Evolutionary conservation across 2,113 vertebrate genomes (phyloP).

Genomic region (Chascanopsetta lugubris): DNA sequence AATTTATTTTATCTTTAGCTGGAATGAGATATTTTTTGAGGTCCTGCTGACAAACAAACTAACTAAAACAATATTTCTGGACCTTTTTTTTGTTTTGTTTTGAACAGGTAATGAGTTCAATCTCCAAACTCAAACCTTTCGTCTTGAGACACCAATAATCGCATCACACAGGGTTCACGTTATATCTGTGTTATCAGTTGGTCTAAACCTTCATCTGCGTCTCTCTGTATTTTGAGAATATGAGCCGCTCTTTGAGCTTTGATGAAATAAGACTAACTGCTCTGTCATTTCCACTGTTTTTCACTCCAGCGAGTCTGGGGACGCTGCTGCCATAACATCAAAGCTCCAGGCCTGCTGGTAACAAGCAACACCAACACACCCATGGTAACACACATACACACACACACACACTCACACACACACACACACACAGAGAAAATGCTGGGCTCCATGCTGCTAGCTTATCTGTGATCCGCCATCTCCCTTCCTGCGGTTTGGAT

Average conservation of each 20-base stretch:
- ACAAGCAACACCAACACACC: slow-evolving; percentile 52
- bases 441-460: slow-evolving; percentile 60
- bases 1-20: no score
- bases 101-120: no score
- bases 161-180: slow-evolving; percentile 31
- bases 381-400: slow-evolving; percentile 49
- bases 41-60: no score
- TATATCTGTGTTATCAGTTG: slow-evolving; percentile 8
- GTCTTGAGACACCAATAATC: neutral
- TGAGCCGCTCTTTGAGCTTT: slow-evolving; percentile 30
- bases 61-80: no score
- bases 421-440: slow-evolving; percentile 44
- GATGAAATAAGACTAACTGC: slow-evolving; percentile 46
- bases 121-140: no score
- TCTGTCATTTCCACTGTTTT: slow-evolving; percentile 34
- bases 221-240: slow-evolving; percentile 23
- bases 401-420: slow-evolving; percentile 30
- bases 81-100: no score
- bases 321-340: slow-evolving; percentile 61
- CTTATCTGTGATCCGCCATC: slow-evolving; percentile 75
- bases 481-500: slow-evolving; percentile 71
- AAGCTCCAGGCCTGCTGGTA: slow-evolving; percentile 62
- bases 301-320: slow-evolving; percentile 9
- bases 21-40: no score
- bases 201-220: neutral